Evolutionary conservation across 92 coral and sea anemone species (phyloP).

Genomic region (Parazoanthus swiftii): DNA sequence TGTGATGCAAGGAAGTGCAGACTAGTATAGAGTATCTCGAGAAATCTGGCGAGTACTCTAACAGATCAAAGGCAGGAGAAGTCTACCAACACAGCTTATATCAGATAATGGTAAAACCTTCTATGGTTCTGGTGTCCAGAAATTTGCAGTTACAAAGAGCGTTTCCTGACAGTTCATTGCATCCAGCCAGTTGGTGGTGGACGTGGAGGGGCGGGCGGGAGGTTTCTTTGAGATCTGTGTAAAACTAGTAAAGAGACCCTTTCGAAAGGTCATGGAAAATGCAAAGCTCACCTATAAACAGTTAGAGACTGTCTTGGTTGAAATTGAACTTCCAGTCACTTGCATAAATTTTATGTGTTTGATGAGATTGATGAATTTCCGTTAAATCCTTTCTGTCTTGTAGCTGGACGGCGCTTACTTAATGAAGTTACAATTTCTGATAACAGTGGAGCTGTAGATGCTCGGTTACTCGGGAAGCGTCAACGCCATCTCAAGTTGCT

Average conservation of each 20-base stretch:
- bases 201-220: not conserved
- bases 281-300: slow-evolving; percentile 36
- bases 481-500: not conserved
- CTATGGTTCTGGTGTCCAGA: slow-evolving; percentile 38
- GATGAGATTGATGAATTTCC: slow-evolving; percentile 30
- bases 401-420: slow-evolving; percentile 38
- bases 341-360: slow-evolving; percentile 5
- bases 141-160: slow-evolving; percentile 24
- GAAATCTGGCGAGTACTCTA: slow-evolving; percentile 36
- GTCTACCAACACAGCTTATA: slow-evolving; percentile 31
- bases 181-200: slow-evolving; percentile 49
- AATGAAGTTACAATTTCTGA: slow-evolving; percentile 19
- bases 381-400: slow-evolving; percentile 30
- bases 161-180: slow-evolving; percentile 42
- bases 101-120: not conserved
- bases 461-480: not conserved
- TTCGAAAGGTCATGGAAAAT: slow-evolving; percentile 39
- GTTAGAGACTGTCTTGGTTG: slow-evolving; percentile 21
- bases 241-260: slow-evolving; percentile 43
- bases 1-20: slow-evolving; percentile 33
- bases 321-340: slow-evolving; percentile 27
- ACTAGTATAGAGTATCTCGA: slow-evolving; percentile 22
- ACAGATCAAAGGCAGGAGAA: slow-evolving; percentile 47
- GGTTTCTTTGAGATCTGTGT: slow-evolving; percentile 52
- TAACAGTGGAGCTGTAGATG: not conserved